Evolutionary conservation across 2,888 invertebrate genomes (phyloP), one percentile per base, ranked within the genome.

Genomic region (Hecatera dysodea): DNA sequence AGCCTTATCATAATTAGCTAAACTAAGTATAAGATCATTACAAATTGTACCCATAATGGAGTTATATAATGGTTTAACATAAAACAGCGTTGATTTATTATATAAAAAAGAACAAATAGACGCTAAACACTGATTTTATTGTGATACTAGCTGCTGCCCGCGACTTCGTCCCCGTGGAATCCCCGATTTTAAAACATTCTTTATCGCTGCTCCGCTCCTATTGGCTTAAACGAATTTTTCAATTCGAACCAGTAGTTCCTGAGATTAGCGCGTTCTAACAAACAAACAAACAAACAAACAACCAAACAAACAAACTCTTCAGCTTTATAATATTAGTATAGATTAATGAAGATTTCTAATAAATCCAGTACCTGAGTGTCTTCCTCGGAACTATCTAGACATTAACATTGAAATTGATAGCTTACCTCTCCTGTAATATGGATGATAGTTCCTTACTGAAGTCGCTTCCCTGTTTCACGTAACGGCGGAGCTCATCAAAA

Each of bases 381-480:
- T 39, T 15, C 39, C 19, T 19, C 19, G 6, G 1, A 17, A 2
- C 17, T 44, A 44, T 44, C 19, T 19, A 44, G 44, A 15, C 39
- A 15, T 39, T 44, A 44, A n/a, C 19, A 52, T 5, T 50, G 27
- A n/a, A n/a, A 46, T 48, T 36, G 12, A 15, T 36, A 39, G 2
- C 91, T 92, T 95, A 99, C 99, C 99, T 98, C 96, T 99, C 99
- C 94, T 99, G 98, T 83, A 99, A 95, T 88, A 99, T 98, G 56
- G 97, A 96, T 9, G 98, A 97, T 64, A 99, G 96, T 90, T 99
- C 99, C 90, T 99, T 99, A 95, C 99, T 98, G 92, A 99, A 98
- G 91, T 99, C 99, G 59, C 98, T 98, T 52, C 99, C 99, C 93
- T 99, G 98, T 92, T 99, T 99, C 85, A 99, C 98, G 91, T 98